phyloP scores from a whole-genome alignment of 2,888 invertebrate genomes.

The Cheilosia pagana region DNA sequence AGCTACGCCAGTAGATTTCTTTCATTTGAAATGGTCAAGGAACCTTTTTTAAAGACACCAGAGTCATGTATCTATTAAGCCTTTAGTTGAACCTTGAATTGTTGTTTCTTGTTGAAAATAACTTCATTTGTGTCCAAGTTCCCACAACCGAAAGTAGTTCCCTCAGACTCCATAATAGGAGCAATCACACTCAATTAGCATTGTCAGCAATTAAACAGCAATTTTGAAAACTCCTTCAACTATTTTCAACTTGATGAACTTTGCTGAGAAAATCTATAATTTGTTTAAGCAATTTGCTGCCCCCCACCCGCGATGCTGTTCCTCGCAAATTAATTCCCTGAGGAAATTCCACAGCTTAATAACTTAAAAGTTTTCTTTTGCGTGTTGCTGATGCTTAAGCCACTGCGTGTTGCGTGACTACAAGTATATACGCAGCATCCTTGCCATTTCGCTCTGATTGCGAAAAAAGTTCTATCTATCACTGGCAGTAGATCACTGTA shows the following conservation, averaged over 20 bases:
- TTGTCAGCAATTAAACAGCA: slow-evolving; percentile 47
- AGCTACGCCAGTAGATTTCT: no score
- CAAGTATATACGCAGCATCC: slow-evolving; percentile 24
- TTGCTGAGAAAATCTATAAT: slow-evolving; percentile 37
- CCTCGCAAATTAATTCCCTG: slow-evolving; percentile 11
- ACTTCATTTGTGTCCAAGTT: no score
- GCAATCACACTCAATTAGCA: slow-evolving; percentile 12
- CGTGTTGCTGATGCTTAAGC: slow-evolving; percentile 35
- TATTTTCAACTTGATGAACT: slow-evolving; percentile 44
- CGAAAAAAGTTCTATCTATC: slow-evolving; percentile 42
- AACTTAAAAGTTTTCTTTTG: slow-evolving; percentile 58
- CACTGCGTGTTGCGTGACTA: slow-evolving; percentile 52
- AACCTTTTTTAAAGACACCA: no score
- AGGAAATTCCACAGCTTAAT: slow-evolving; percentile 46
- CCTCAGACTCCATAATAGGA: neutral
- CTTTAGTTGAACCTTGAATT: no score
- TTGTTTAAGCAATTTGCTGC: slow-evolving; percentile 42
- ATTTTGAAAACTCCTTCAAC: slow-evolving; percentile 47
- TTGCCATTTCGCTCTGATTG: slow-evolving; percentile 45
- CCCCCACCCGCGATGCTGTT: neutral
- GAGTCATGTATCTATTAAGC: no score
- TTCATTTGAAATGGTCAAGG: no score
- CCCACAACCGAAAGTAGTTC: neutral
- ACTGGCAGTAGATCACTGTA: slow-evolving; percentile 35
- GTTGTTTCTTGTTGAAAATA: no score